A percentile compares a stretch with the other conserved stretches of the same genome.
These are phyloP conservation scores for Taeniopygia guttata DNA, from an alignment of 2,797 vertebrate species.

Conservation along the genomic window DNA sequence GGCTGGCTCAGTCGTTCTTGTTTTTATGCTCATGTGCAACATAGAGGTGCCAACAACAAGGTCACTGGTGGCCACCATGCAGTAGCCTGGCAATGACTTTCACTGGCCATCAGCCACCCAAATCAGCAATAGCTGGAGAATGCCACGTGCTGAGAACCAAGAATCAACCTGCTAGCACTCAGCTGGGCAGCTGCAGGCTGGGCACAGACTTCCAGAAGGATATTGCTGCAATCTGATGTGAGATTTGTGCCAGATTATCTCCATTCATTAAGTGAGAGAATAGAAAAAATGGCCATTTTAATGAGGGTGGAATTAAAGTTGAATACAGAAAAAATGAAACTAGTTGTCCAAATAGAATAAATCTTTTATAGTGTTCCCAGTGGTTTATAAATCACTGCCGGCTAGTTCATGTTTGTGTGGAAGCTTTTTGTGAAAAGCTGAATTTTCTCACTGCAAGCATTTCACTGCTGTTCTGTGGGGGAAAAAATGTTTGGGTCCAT, in stretches of 20 bases:
- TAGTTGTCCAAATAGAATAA: background rate
- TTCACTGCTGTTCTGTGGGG: background rate
- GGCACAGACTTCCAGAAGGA: background rate
- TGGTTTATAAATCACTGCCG: background rate
- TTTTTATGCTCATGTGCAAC: background rate
- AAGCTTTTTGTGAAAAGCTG: background rate
- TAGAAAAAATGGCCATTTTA: background rate
- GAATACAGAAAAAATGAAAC: background rate
- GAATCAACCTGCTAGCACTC: background rate
- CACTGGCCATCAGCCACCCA: background rate
- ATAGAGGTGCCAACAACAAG: background rate
- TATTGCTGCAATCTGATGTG: background rate
- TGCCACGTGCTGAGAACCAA: background rate
- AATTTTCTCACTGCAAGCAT: background rate
- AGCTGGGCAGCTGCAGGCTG: background rate
- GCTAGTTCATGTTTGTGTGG: background rate
- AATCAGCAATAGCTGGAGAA: background rate
- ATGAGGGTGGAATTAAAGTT: background rate
- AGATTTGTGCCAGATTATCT: background rate
- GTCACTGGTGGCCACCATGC: fast-evolving
- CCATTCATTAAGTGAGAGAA: background rate
- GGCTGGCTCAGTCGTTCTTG: background rate
- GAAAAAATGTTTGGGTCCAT: background rate
- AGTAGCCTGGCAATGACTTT: background rate
- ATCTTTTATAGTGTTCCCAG: background rate